Conservation (phyloP, 1,140 invertebrate genomes). For the Ostrea denselamellosa region DNA sequence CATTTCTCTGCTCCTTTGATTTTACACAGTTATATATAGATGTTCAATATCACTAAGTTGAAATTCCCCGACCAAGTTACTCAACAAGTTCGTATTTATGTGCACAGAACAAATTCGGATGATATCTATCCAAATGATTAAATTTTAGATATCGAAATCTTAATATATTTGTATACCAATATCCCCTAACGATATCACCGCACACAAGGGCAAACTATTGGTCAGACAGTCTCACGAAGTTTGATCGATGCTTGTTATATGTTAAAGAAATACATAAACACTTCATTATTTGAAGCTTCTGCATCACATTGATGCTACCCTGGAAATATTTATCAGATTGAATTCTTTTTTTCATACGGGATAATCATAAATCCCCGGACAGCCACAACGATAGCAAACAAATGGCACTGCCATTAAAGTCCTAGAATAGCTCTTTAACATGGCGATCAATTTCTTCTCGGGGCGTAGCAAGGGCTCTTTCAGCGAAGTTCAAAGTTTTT, state of each 20-base stretch:
- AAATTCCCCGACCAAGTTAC: background rate
- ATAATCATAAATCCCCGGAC: constrained; percentile 24
- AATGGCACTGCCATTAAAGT: constrained; percentile 28
- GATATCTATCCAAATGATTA: background rate
- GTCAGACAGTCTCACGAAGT: constrained; percentile 24
- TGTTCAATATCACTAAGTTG: background rate
- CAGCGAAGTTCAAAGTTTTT: background rate
- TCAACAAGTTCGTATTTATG: background rate
- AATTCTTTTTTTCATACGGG: constrained; percentile 20
- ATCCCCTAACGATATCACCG: constrained; percentile 3
- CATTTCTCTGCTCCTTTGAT: background rate
- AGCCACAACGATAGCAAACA: constrained; percentile 29
- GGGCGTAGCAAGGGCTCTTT: constrained; percentile 23
- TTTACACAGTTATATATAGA: background rate
- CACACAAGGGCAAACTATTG: constrained; percentile 8
- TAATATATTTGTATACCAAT: background rate
- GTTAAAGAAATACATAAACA: constrained; percentile 30
- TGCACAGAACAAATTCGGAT: constrained; percentile 21
- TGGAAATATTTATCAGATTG: constrained; percentile 34
- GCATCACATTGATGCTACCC: background rate
- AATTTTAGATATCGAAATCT: background rate
- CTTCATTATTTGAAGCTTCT: constrained; percentile 38
- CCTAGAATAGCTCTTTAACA: constrained; percentile 20
- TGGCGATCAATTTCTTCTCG: constrained; percentile 27
- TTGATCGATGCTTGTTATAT: constrained; percentile 39